These are phyloP conservation scores for Dolichotis patagonum DNA, from an alignment of 2,113 vertebrate genomes.

Conservation along the genomic window DNA sequence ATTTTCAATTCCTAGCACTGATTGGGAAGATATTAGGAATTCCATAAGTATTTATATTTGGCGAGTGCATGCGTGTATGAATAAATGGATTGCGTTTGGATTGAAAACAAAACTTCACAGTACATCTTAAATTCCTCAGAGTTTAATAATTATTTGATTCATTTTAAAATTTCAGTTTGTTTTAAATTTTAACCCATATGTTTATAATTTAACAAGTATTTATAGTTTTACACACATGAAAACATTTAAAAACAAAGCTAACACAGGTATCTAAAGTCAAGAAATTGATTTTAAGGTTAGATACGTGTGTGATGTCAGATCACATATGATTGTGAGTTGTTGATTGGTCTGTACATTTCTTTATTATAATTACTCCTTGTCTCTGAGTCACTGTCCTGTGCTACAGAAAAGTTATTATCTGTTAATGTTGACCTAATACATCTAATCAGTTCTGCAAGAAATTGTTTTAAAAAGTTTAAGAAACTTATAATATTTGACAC, in stretches of 20 bases:
- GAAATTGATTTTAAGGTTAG: background rate
- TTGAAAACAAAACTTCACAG: background rate
- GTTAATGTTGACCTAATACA: conserved; percentile 58
- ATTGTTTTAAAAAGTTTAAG: conserved; percentile 80
- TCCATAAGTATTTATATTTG: background rate
- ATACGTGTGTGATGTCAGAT: background rate
- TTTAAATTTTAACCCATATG: background rate
- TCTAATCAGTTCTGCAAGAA: conserved; percentile 71
- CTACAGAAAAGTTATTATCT: conserved; percentile 53
- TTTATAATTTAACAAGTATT: background rate
- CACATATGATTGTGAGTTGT: background rate
- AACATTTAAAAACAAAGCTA: conserved; percentile 29
- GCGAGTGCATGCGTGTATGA: accelerated
- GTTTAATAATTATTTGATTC: conserved; percentile 13
- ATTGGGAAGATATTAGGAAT: background rate
- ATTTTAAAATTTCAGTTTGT: background rate
- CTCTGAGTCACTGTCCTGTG: conserved; percentile 17
- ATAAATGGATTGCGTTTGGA: background rate
- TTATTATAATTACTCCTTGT: background rate
- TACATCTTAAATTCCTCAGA: background rate
- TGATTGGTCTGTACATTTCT: background rate
- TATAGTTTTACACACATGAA: conserved; percentile 10
- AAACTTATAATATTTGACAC: conserved; percentile 81
- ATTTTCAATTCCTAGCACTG: background rate
- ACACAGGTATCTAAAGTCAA: background rate